Conservation (phyloP, 2,888 invertebrate species). For the Heliconius aoede region DNA sequence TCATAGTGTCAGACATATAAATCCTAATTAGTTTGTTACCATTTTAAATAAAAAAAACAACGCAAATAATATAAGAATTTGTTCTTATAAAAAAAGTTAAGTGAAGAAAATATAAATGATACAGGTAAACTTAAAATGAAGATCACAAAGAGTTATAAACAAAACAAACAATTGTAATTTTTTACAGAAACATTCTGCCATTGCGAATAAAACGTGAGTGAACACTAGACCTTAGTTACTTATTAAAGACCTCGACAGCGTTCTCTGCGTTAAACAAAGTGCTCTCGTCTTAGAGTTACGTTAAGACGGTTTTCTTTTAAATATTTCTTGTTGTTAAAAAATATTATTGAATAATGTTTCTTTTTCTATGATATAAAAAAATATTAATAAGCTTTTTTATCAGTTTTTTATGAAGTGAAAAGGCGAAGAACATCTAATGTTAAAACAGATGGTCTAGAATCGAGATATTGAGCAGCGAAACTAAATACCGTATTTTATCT, state of each 20-base stretch:
- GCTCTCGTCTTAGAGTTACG: conserved; percentile 26
- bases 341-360: background rate
- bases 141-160: background rate
- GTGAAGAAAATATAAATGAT: no score
- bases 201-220: conserved; percentile 14
- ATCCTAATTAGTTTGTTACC: no score
- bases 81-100: no score
- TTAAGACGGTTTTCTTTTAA: conserved; percentile 25
- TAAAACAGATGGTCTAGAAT: no score
- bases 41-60: no score
- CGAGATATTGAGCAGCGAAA: no score
- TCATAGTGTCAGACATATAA: no score
- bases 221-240: conserved; percentile 24
- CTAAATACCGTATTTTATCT: no score
- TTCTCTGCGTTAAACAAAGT: conserved; percentile 36
- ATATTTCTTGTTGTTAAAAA: background rate
- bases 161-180: background rate
- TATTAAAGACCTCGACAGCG: conserved; percentile 34
- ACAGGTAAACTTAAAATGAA: background rate
- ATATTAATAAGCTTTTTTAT: no score
- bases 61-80: no score
- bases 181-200: background rate
- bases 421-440: no score
- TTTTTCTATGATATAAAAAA: background rate
- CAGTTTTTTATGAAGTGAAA: background rate